Conservation (phyloP, 2,888 invertebrate species). For the Priocnemis perturbator region DNA sequence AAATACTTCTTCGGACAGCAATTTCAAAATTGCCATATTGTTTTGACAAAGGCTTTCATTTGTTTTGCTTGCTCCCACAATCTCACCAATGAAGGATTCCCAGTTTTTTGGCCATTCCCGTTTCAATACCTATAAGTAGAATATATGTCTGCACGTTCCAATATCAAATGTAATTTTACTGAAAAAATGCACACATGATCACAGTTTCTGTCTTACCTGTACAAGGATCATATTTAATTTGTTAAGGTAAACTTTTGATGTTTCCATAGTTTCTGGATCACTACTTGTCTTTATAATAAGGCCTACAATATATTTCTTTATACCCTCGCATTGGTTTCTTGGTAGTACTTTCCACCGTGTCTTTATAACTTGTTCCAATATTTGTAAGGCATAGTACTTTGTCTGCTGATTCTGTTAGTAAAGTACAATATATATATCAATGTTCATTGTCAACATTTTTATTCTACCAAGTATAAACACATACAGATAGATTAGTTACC, state of each 20-base stretch:
- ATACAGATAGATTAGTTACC: slow-evolving; percentile 49
- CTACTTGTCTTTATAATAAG: slow-evolving; percentile 99
- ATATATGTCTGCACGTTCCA: slow-evolving; percentile 2
- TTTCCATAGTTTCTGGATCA: slow-evolving; percentile 90
- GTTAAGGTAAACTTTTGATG: slow-evolving; percentile 96
- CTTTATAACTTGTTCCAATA: slow-evolving; percentile 98
- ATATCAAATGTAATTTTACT: not conserved
- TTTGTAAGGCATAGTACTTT: slow-evolving; percentile 99
- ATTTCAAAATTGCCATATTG: slow-evolving; percentile 98
- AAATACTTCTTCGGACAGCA: slow-evolving; percentile 99
- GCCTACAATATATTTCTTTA: slow-evolving; percentile 99
- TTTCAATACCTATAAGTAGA: slow-evolving; percentile 86
- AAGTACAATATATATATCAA: not conserved
- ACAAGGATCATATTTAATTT: slow-evolving; percentile 99
- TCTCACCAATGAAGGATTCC: slow-evolving; percentile 99
- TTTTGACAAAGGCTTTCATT: slow-evolving; percentile 99
- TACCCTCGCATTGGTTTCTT: slow-evolving; percentile 98
- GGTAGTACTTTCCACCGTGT: slow-evolving; percentile 99
- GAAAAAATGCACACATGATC: slow-evolving; percentile 14
- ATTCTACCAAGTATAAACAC: too few relatives aligned
- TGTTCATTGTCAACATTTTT: not conserved
- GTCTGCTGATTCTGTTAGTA: slow-evolving; percentile 92
- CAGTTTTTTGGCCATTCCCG: slow-evolving; percentile 99
- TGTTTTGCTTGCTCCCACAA: slow-evolving; percentile 98
- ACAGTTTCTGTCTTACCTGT: slow-evolving; percentile 79